These are phyloP conservation scores for Drosophila pseudotalamancana DNA, from an alignment of 2,888 invertebrate genomes.

Conservation along the genomic window DNA sequence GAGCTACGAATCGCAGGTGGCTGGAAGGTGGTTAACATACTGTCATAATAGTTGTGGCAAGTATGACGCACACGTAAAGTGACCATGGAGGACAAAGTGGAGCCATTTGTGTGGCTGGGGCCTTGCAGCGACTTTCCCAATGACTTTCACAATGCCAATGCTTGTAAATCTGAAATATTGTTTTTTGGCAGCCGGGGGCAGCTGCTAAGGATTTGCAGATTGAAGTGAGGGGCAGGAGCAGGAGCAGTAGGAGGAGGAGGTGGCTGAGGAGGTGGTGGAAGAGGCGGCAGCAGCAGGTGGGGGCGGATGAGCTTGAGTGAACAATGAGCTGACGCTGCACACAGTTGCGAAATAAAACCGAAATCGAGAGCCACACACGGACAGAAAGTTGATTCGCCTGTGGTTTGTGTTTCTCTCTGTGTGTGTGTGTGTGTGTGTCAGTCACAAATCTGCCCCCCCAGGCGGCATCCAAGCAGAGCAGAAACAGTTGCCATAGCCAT, in stretches of 20 bases:
- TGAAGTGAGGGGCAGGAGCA: neutral
- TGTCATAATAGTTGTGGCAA: neutral
- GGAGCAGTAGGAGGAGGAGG: neutral
- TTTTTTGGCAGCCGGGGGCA: slow-evolving; percentile 53
- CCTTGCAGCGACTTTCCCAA: slow-evolving; percentile 25
- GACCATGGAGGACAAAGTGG: slow-evolving; percentile 4
- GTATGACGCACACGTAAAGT: neutral
- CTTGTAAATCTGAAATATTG: slow-evolving; percentile 75
- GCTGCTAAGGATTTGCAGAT: no score
- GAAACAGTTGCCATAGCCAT: slow-evolving; percentile 30
- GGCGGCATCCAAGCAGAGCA: slow-evolving; percentile 42
- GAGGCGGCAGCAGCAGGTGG: neutral
- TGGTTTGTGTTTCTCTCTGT: slow-evolving; percentile 12
- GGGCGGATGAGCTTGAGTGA: slow-evolving; percentile 31
- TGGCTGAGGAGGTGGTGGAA: no score
- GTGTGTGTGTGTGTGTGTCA: slow-evolving; percentile 17
- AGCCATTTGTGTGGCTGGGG: slow-evolving; percentile 8
- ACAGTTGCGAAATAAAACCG: slow-evolving; percentile 72
- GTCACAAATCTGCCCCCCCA: slow-evolving; percentile 51
- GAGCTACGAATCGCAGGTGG: neutral
- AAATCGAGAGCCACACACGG: slow-evolving; percentile 38
- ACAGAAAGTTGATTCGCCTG: slow-evolving; percentile 33
- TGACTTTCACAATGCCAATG: slow-evolving; percentile 51
- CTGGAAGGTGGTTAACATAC: slow-evolving; percentile 12
- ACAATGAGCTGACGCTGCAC: slow-evolving; percentile 71